These are phyloP conservation scores for Hipposideros larvatus DNA, from an alignment of 2,797 vertebrate genomes.

Conservation along the genomic window DNA sequence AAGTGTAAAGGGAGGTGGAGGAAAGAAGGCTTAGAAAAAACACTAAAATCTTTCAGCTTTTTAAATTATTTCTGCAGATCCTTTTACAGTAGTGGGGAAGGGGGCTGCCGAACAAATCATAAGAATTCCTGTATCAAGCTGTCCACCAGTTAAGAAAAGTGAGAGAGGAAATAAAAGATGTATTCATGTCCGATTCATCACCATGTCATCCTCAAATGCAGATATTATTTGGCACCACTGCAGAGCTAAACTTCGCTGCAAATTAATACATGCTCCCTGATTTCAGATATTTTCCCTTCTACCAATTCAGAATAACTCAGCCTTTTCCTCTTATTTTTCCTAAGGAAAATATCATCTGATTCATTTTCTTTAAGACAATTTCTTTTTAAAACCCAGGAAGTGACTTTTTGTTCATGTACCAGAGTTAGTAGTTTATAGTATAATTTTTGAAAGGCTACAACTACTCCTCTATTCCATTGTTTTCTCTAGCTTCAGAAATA, in stretches of 20 bases:
- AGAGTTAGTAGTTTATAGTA: constrained; percentile 27
- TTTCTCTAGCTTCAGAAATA: background rate
- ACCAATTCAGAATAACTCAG: background rate
- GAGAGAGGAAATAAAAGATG: constrained; percentile 87
- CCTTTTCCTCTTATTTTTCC: background rate
- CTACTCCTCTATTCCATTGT: background rate
- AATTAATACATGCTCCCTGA: background rate
- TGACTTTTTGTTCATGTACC: background rate
- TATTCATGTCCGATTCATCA: constrained; percentile 87
- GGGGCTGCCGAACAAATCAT: constrained; percentile 92
- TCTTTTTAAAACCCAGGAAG: background rate
- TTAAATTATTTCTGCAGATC: constrained; percentile 96
- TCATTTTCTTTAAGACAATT: constrained; percentile 14
- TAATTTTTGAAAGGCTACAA: background rate
- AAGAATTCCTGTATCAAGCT: constrained; percentile 92
- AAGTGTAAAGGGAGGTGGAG: constrained; percentile 85
- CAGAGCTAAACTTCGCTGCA: background rate
- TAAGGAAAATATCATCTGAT: background rate
- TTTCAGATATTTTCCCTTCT: background rate
- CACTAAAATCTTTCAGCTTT: constrained; percentile 93
- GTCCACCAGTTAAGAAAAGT: constrained; percentile 81
- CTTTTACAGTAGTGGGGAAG: constrained; percentile 91
- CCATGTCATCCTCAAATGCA: constrained; percentile 81
- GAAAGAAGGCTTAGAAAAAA: constrained; percentile 80
- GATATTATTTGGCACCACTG: constrained; percentile 60